Evolutionary conservation across 92 coral and sea anemone genomes (phyloP).

Genomic region (Actinernus sp.): DNA sequence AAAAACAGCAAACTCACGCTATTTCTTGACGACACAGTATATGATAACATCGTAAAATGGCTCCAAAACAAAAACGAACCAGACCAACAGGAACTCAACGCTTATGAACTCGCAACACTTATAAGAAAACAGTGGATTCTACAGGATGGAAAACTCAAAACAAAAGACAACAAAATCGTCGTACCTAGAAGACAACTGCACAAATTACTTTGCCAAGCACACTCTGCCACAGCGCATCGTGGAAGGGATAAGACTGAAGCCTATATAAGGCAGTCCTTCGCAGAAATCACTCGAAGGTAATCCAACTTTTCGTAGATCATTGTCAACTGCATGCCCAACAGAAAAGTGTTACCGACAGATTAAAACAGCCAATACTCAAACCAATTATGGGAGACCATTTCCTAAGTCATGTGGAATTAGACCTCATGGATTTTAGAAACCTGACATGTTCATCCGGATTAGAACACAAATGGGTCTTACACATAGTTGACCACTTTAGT

Average conservation of each 20-base stretch:
- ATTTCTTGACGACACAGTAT: no score
- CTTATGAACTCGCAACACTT: no score
- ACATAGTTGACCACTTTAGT: slow-evolving; percentile 27
- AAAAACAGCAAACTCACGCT: no score
- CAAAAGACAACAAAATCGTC: slow-evolving; percentile 21
- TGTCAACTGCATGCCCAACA: slow-evolving; percentile 36
- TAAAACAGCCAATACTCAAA: slow-evolving; percentile 17
- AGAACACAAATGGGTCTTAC: slow-evolving; percentile 31
- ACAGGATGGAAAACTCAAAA: slow-evolving; percentile 32
- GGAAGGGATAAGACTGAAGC: slow-evolving; percentile 38
- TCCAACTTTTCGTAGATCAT: slow-evolving; percentile 25
- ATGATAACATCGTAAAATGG: no score
- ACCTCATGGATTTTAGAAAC: no score
- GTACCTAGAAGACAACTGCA: slow-evolving; percentile 19
- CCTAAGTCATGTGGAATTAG: slow-evolving; percentile 29
- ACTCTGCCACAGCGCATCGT: slow-evolving; percentile 38
- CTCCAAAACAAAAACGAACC: no score
- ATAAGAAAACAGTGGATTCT: no score
- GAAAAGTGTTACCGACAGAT: slow-evolving; percentile 28
- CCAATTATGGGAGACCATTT: slow-evolving; percentile 31
- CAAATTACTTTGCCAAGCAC: slow-evolving; percentile 9
- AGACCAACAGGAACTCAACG: no score
- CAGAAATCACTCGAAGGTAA: slow-evolving; percentile 39
- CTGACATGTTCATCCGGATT: slow-evolving; percentile 5
- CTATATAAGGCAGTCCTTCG: slow-evolving; percentile 7